phyloP scores from a whole-genome alignment of 1,140 invertebrate genomes.

The Drosophila sproati region DNA sequence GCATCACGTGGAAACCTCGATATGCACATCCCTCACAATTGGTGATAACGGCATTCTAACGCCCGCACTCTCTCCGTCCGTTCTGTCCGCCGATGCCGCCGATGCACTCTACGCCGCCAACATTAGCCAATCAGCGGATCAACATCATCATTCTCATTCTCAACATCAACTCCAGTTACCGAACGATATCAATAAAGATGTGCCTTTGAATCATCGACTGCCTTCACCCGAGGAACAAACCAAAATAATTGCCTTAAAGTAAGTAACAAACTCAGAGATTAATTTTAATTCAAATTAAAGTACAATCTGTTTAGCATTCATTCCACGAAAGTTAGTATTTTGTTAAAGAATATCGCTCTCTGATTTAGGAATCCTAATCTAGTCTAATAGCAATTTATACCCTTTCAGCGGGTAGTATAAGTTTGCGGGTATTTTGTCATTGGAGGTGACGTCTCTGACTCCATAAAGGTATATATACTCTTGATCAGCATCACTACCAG shows the following conservation, averaged over 20 bases:
- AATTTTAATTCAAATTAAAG: no score
- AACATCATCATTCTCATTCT: slow-evolving; percentile 37
- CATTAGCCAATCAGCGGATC: slow-evolving; percentile 70
- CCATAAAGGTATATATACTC: no score
- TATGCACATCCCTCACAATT: slow-evolving; percentile 77
- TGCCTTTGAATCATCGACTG: slow-evolving; percentile 91
- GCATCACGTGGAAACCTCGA: slow-evolving; percentile 85
- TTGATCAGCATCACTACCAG: no score
- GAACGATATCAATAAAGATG: slow-evolving; percentile 87
- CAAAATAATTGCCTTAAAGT: slow-evolving; percentile 91
- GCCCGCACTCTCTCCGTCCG: slow-evolving; percentile 83
- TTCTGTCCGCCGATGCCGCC: slow-evolving; percentile 78
- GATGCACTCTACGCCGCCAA: slow-evolving; percentile 78
- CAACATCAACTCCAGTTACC: slow-evolving; percentile 66
- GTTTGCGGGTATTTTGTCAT: no score
- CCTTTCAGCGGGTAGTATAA: no score
- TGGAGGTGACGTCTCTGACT: no score
- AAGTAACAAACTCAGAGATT: slow-evolving; percentile 71
- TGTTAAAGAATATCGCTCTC: no score
- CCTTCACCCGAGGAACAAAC: slow-evolving; percentile 93
- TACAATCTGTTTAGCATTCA: no score
- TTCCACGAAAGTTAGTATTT: no score
- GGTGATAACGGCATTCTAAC: slow-evolving; percentile 79
- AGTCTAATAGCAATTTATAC: no score
- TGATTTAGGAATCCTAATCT: no score